Evolutionary conservation across 1,140 invertebrate species (phyloP), one percentile per base, ranked within the genome.

Genomic region (Drosophila virilis): DNA sequence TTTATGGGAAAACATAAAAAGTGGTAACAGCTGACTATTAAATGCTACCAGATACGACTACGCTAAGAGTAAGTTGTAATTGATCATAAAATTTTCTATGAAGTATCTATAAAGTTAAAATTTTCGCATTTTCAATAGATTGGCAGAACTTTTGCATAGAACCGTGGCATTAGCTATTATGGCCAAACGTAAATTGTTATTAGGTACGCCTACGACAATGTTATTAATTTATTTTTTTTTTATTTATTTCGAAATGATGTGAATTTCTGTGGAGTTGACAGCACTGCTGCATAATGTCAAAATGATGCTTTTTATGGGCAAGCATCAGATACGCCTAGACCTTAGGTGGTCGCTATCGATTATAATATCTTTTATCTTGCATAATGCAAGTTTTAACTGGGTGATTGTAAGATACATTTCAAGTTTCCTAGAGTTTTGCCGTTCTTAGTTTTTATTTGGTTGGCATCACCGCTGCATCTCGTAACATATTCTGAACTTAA

Each of bases 401-500:
- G 22, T 28, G 22, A 28, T 28, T 28, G 22, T 28, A 28, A 28
- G 22, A 28, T 28, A 28, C 4, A 28, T 28, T 28, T 28, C 22
- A 28, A 40, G 6, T n/a, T 40, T 38, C 10, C 3, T 38, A 6
- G 35, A 9, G 5, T 37, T 35, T 13, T 35, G 22, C 6, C 8
- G 35, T 13, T 13, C 3, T n/a, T 28, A 28, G 22, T 28, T 28
- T 5, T 28, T 28, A 5, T 28, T 28, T 0, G 22, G 22, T 28
- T 28, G 22, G 22, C 22, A 28, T 28, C 22, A 5, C 22, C 22
- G 22, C 22, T 28, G 22, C 22, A 28, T 28, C 22, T 28, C 0
- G 22, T 28, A 28, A 28, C 32, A 40, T 10, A 48, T 46, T 45
- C 40, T 69, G 42, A 78, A 59, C 69, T 82, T 61, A 45, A 61